These are phyloP conservation scores for Heliconius nattereri DNA, from an alignment of 1,140 invertebrate genomes.

Conservation along the genomic window DNA sequence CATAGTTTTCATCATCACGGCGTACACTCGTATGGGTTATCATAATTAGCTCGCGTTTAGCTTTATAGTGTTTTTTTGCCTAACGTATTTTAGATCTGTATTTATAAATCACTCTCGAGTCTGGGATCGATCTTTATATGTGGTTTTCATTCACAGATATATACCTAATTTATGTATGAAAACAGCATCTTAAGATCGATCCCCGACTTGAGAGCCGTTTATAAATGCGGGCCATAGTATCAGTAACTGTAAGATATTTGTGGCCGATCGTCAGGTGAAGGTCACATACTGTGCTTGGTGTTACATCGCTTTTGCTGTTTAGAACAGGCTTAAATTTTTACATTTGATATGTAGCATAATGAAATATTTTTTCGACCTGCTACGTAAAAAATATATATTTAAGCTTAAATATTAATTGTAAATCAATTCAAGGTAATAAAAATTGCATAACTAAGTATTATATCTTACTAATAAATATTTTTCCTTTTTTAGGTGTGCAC, in stretches of 20 bases:
- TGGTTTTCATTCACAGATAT: no score
- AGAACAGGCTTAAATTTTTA: background rate
- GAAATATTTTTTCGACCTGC: background rate
- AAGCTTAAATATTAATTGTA: background rate
- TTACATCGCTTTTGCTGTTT: constrained; percentile 19
- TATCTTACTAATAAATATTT: background rate
- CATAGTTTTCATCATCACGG: background rate
- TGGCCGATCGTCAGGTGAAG: constrained; percentile 21
- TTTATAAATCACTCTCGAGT: no score
- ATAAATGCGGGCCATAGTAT: background rate
- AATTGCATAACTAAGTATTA: background rate
- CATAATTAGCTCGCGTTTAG: constrained; percentile 13
- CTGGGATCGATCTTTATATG: no score
- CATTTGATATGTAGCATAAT: background rate
- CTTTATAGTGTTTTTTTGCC: constrained; percentile 1
- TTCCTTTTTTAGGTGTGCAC: background rate
- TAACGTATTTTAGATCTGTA: background rate
- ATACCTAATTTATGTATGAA: no score
- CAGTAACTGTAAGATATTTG: constrained; percentile 19
- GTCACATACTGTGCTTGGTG: constrained; percentile 13
- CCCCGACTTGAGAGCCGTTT: no score
- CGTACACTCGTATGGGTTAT: background rate
- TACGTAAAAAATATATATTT: background rate
- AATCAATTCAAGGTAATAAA: background rate
- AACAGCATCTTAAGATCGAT: no score